Evolutionary conservation across 2,888 invertebrate species (phyloP).

Genomic region (Malthinus seriepunctatus): DNA sequence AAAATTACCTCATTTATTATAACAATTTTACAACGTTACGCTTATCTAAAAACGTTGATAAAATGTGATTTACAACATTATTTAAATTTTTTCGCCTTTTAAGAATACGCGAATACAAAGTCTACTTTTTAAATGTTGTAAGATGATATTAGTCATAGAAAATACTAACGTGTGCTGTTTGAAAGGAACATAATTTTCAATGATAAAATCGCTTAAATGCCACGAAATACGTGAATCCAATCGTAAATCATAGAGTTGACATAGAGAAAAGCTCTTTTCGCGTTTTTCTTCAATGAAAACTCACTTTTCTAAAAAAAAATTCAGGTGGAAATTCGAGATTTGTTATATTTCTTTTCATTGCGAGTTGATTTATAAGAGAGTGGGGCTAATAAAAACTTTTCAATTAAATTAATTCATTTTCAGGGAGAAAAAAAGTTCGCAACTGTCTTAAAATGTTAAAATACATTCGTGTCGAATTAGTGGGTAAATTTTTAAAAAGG

Average conservation of each 20-base stretch:
- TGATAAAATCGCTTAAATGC: constrained; percentile 17
- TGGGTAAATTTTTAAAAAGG: too few relatives aligned
- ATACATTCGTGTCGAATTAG: neutral
- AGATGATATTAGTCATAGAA: constrained; percentile 9
- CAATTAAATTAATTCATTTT: constrained; percentile 15
- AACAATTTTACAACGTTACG: neutral
- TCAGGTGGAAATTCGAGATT: neutral
- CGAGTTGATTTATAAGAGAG: neutral
- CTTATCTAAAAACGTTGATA: constrained; percentile 4
- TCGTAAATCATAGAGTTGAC: constrained; percentile 10
- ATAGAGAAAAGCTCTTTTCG: neutral
- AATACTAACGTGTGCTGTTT: constrained; percentile 12
- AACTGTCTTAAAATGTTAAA: constrained; percentile 1
- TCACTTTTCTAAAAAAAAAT: neutral
- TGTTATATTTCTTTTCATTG: too few relatives aligned
- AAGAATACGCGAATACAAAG: neutral
- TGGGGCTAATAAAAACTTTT: constrained; percentile 5
- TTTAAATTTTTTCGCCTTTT: neutral
- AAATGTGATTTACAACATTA: constrained; percentile 1
- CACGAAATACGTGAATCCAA: constrained; percentile 4
- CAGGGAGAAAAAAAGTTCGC: neutral
- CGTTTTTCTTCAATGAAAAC: constrained; percentile 4
- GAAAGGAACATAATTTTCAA: constrained; percentile 13
- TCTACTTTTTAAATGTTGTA: neutral
- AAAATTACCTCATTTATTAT: constrained; percentile 2